A percentile compares a stretch with the other conserved stretches of the same genome.
Evolutionary conservation across 1,140 invertebrate genomes (phyloP).

Genomic region (Scaptomyza pallida): DNA sequence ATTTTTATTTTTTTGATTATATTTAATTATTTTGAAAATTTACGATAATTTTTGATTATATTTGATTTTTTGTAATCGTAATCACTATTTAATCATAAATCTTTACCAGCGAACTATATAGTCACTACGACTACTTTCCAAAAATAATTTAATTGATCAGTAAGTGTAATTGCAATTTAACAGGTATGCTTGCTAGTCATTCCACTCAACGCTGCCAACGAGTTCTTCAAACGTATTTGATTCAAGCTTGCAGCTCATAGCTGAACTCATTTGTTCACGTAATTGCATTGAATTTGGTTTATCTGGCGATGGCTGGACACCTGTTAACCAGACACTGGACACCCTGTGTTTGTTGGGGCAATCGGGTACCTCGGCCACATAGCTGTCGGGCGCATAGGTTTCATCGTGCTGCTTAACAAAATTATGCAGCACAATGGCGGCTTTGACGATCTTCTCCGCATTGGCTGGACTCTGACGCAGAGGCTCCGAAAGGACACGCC

Average conservation of each 20-base stretch:
- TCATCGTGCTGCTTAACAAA: conserved; percentile 27
- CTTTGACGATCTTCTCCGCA: conserved; percentile 17
- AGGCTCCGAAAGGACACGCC: conserved; percentile 13
- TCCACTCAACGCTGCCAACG: conserved; percentile 3
- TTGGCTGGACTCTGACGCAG: conserved; percentile 7
- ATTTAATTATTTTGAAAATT: no score
- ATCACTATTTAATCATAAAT: no score
- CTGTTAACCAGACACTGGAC: not conserved
- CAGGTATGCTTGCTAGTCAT: not conserved
- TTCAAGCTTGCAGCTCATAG: not conserved
- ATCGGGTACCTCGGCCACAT: conserved; percentile 3
- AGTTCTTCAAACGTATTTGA: conserved; percentile 5
- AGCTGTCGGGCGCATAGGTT: conserved; percentile 4
- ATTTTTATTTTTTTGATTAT: no score
- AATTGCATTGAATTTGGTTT: conserved; percentile 1
- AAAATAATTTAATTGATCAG: no score
- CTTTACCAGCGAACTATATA: no score
- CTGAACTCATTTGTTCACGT: not conserved
- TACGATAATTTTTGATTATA: no score
- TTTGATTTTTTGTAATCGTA: no score
- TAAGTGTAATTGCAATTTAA: no score
- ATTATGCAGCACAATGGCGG: conserved; percentile 25
- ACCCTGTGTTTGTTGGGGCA: not conserved
- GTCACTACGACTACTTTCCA: no score
- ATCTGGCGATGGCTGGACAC: not conserved